A percentile compares a stretch with the other conserved stretches of the same genome.
These are phyloP conservation scores for Drosophila trapezifrons DNA, from an alignment of 1,140 invertebrate species.

Conservation along the genomic window DNA sequence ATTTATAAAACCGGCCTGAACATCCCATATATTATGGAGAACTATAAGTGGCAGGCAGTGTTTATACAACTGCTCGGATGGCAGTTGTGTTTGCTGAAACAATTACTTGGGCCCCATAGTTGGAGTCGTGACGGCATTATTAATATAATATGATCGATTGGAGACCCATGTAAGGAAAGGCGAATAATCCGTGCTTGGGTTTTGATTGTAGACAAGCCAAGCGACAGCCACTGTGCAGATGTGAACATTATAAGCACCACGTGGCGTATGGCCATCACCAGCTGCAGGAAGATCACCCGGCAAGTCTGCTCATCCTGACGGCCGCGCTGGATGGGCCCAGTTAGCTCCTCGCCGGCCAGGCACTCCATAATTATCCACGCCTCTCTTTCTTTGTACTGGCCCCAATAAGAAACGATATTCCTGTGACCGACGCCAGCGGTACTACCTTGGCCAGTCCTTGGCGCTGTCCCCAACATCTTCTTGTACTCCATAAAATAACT, in stretches of 20 bases:
- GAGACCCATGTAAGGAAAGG: no score
- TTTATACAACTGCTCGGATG: not conserved
- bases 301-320: slow-evolving; percentile 88
- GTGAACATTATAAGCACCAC: no score
- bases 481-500: slow-evolving; percentile 65
- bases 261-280: slow-evolving; percentile 91
- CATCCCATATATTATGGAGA: no score
- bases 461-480: slow-evolving; percentile 49
- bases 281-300: slow-evolving; percentile 89
- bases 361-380: slow-evolving; percentile 94
- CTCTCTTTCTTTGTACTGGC: slow-evolving; percentile 92
- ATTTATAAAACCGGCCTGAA: not conserved
- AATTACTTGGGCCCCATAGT: not conserved
- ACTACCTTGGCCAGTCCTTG: slow-evolving; percentile 90
- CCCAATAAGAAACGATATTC: slow-evolving; percentile 95
- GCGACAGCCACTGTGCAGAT: no score
- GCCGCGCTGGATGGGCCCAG: slow-evolving; percentile 88
- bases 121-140: not conserved
- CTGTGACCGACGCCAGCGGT: slow-evolving; percentile 90
- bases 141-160: not conserved
- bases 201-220: no score
- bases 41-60: not conserved
- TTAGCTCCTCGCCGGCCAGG: slow-evolving; percentile 94
- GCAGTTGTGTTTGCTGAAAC: not conserved
- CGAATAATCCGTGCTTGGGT: no score